phyloP scores from a whole-genome alignment of 2,797 vertebrate genomes.

The Petrocephalus schoutedeni region DNA sequence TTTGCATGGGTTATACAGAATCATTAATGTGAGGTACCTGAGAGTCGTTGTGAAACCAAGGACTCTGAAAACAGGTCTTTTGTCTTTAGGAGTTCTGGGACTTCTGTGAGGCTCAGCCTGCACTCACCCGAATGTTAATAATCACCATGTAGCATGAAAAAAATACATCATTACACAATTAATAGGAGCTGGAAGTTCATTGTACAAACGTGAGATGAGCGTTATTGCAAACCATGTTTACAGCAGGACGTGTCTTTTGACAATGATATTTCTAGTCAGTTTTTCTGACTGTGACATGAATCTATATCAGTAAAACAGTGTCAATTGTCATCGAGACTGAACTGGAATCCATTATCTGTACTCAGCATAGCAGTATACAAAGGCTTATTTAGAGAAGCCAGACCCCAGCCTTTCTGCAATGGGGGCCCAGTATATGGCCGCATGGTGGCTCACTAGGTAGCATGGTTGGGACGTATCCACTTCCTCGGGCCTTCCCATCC shows the following conservation, averaged over 20 bases:
- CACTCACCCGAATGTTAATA: not conserved
- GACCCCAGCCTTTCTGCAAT: not conserved
- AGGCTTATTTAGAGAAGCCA: not conserved
- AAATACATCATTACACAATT: not conserved
- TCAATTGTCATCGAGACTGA: not conserved
- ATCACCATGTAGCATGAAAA: not conserved
- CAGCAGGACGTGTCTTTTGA: not conserved
- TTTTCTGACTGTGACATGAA: not conserved
- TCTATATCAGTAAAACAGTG: not conserved
- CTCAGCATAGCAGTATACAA: not conserved
- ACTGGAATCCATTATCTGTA: not conserved
- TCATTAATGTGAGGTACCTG: not conserved
- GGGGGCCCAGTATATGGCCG: not conserved
- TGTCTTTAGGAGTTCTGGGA: not conserved
- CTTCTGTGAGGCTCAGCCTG: not conserved
- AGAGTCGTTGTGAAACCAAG: not conserved
- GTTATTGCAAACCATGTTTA: not conserved
- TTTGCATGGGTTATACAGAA: not conserved
- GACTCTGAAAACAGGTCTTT: not conserved
- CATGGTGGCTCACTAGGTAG: not conserved
- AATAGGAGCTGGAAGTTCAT: not conserved
- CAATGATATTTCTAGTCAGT: not conserved
- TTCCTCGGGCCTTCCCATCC: not conserved
- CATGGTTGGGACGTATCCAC: not conserved
- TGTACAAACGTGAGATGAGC: not conserved